Evolutionary conservation across 2,797 vertebrate species (phyloP), one percentile per base, ranked within the genome.

Genomic region (Chloroceryle amazona): DNA sequence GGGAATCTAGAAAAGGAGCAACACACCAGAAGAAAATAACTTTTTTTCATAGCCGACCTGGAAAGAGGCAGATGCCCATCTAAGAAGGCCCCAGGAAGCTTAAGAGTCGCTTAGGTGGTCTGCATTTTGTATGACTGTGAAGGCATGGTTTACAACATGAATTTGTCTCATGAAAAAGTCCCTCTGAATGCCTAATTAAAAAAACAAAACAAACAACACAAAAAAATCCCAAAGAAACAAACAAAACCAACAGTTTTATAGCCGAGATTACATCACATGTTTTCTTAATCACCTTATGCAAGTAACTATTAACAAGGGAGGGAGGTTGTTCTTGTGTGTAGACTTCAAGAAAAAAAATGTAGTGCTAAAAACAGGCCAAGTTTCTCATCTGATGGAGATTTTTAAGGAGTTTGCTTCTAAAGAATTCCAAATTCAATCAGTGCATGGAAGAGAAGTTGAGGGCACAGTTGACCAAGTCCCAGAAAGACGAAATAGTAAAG

Each of bases 401-500:
- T 98, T 98, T 76, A 98, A 96, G 87, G 98, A 99, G 47, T 97
- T 95, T 4, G 96, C 98, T 68, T 94, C 97, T 92, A 99, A 97
- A 96, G 98, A 99, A 82, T 98, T 98, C 29, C 97, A 98, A 95
- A 90, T 98, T 49, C 97, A 99, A 33, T 33, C 80, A 11, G 71
- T 97, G 61, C 96, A 82, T 91, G 97, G 98, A 97, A 58, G 51
- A 67, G 67, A 98, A 97, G 78, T 91, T 98, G 60, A 98, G 80
- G 87, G 94, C 93, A 3, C 98, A 99, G 75, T 33, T 98, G 55
- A 93, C 97, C 75, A 97, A 86, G 68, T 98, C 96, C 95, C 97
- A 97, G 81, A 98, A 98, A 93, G 98, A 99, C 97, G 13, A 96
- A 98, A 58, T 98, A 98, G 98, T 99, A 87, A 97, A 96, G 20